Evolutionary conservation across 2,888 invertebrate genomes (phyloP), one percentile per base, ranked within the genome.

Genomic region (Quadroppia sp.): DNA sequence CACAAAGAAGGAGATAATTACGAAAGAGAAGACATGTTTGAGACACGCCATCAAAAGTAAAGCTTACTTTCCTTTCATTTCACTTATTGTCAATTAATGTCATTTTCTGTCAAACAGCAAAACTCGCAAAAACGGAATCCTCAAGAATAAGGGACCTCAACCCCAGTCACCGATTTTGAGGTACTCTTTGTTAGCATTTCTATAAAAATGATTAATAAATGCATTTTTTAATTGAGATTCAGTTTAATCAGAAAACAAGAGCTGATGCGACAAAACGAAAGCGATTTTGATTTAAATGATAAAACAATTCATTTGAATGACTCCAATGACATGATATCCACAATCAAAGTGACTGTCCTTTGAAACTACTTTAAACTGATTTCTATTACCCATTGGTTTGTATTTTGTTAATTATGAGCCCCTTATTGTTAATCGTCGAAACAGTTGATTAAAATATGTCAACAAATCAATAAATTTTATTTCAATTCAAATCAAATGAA

Each of bases 91-190:
- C 6, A 40, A 40, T 40, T 40, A 40, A 6, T 40, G 13, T 9
- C 13, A 40, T 9, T 40, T 40, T 40, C n/a, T n/a, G n/a, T n/a
- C n/a, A n/a, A n/a, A 23, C 20, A 77, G 77, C 50, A 73, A 76
- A 73, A 73, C 72, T 64, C 71, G 71, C 11, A 77, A 77, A 32
- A 77, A 77, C 73, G 77, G 77, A 15, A 77, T 77, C 17, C 64
- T 77, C 17, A 77, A 77, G 36, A 77, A 77, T 32, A 76, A 74
- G 75, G 77, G 77, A 0, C 77, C 77, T 3, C 77, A 76, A 59
- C 77, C 67, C 1, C 77, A 77, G 42, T 77, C 77, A 7, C 77
- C 77, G 2, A 77, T 77, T 17, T 59, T 77, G 45, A 77, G 77
- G 77, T 75, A 70, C 73, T 61, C 17, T 30, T 61, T 28, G 30